Percentiles rank a stretch among this genome's conserved stretches.
These are phyloP conservation scores for Pelecanus crispus DNA, from an alignment of 2,113 vertebrate species.

Conservation along the genomic window DNA sequence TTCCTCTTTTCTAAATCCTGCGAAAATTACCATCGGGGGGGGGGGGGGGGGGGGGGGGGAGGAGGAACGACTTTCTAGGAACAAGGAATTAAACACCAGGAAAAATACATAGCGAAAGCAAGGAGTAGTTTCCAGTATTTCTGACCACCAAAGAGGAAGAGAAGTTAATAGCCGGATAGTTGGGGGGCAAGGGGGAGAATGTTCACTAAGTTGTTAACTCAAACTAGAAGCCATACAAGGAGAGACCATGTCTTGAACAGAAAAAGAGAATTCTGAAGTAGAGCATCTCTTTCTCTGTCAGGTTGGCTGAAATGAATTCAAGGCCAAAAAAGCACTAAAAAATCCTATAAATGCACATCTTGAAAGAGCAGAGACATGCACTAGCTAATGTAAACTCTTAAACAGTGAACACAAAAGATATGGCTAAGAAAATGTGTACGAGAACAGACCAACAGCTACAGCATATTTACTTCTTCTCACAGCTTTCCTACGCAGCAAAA, in stretches of 20 bases:
- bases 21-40: neutral
- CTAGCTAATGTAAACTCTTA: neutral
- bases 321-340: neutral
- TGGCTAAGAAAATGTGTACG: neutral
- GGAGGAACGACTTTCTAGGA: neutral
- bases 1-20: neutral
- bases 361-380: neutral
- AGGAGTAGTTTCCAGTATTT: neutral
- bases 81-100: neutral
- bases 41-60: too few relatives aligned
- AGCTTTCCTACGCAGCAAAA: neutral
- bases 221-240: neutral
- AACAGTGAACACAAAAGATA: neutral
- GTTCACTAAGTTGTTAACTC: neutral
- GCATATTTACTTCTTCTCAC: neutral
- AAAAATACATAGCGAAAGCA: neutral
- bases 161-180: neutral
- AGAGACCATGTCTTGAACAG: neutral
- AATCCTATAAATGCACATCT: neutral
- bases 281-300: neutral
- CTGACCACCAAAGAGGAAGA: neutral
- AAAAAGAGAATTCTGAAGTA: neutral
- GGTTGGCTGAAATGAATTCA: neutral
- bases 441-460: neutral
- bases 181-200: accelerated